phyloP scores from a whole-genome alignment of 2,113 vertebrate genomes.

The Vanacampus margaritifer region DNA sequence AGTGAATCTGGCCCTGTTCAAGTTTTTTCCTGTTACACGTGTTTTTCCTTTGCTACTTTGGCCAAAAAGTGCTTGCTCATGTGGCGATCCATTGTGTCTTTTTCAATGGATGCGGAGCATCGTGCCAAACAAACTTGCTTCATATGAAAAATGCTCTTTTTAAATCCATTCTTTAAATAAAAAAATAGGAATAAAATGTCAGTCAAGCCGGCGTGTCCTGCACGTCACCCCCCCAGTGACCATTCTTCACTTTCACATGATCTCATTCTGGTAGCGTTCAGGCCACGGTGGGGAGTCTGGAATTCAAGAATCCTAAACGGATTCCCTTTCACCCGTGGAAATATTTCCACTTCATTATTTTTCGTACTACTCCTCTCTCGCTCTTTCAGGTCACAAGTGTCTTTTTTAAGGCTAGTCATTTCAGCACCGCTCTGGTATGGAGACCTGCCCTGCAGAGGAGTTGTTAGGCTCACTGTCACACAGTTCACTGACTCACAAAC shows the following conservation, averaged over 20 bases:
- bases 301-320: slow-evolving; percentile 43
- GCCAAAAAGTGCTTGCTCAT: neutral
- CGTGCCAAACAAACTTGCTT: slow-evolving; percentile 3
- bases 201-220: neutral
- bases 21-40: neutral
- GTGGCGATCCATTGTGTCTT: neutral
- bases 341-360: slow-evolving; percentile 29
- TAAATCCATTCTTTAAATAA: neutral
- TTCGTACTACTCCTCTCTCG: slow-evolving; percentile 20
- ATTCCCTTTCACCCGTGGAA: slow-evolving; percentile 44
- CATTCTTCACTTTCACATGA: slow-evolving; percentile 39
- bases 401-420: slow-evolving; percentile 22
- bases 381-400: slow-evolving; percentile 30
- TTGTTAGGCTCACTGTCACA: slow-evolving; percentile 61
- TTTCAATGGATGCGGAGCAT: neutral
- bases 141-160: neutral
- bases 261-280: slow-evolving; percentile 37
- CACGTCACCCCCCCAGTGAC: neutral
- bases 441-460: slow-evolving; percentile 45
- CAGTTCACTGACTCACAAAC: slow-evolving; percentile 62
- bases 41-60: neutral
- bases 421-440: slow-evolving; percentile 34
- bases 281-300: slow-evolving; percentile 31
- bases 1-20: neutral
- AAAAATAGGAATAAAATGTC: slow-evolving; percentile 1